Evolutionary conservation across 30 jellyfish, hydroid and myxozoan species (phyloP).

Genomic region (Clytia hemisphaerica): DNA sequence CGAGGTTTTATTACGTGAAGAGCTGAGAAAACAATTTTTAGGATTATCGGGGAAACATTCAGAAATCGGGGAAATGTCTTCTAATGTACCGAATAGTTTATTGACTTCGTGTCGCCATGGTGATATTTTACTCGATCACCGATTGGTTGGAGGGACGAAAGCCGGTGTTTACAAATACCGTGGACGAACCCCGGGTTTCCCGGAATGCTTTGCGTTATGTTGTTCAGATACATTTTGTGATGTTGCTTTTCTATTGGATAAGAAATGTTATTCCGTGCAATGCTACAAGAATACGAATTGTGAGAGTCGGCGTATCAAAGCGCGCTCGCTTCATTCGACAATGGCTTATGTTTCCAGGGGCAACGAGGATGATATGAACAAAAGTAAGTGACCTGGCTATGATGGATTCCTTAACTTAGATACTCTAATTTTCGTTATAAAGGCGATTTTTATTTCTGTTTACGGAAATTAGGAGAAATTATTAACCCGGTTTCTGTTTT

Average conservation of each 20-base stretch:
- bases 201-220: slow-evolving; percentile 75
- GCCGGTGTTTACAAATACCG: slow-evolving; percentile 92
- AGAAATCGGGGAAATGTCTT: not conserved
- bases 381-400: slow-evolving; percentile 48
- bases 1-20: slow-evolving; percentile 43
- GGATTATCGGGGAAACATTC: no score
- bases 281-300: slow-evolving; percentile 87
- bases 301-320: slow-evolving; percentile 72
- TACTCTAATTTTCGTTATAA: not conserved
- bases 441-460: no score
- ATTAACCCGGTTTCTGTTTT: not conserved
- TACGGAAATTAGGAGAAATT: no score
- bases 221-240: slow-evolving; percentile 94
- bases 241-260: slow-evolving; percentile 94
- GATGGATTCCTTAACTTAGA: not conserved
- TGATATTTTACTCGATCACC: slow-evolving; percentile 47
- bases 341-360: slow-evolving; percentile 76
- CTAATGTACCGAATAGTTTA: slow-evolving; percentile 66
- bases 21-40: no score
- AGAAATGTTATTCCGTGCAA: slow-evolving; percentile 89
- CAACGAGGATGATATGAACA: slow-evolving; percentile 74
- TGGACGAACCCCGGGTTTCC: slow-evolving; percentile 88
- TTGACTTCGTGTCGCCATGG: slow-evolving; percentile 68
- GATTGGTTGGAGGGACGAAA: slow-evolving; percentile 85
- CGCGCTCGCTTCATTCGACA: slow-evolving; percentile 69